Evolutionary conservation across 1,140 invertebrate species (phyloP), one percentile per base, ranked within the genome.

Genomic region (Megalonaias nervosa): DNA sequence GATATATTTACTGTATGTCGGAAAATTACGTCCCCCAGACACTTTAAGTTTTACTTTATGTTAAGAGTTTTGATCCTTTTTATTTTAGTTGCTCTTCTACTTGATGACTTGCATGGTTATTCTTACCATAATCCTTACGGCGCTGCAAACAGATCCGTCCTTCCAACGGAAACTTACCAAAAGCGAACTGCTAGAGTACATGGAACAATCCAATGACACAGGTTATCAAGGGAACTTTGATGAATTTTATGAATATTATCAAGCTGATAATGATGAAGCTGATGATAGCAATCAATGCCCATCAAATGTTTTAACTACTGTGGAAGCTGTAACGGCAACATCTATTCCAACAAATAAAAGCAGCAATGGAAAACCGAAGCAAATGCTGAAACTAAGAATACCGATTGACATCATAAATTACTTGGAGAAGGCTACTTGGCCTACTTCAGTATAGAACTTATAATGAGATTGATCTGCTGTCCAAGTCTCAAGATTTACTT

Each of bases 401-500:
- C 71, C 79, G 17, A 65, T 81, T 21, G 57, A 77, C 26, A 58
- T 21, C 16, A 16, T 82, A 19, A 59, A 19, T 16, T 72, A 77
- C 17, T 75, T 89, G 12, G 86, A 87, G 75, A 87, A 84, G 17
- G 76, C 85, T 62, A 90, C 90, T 89, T 92, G 67, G 80, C 88
- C 14, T 93, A 87, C 84, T 89, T 91, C 74, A 77, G 83, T 23
- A 65, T 87, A 26, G 90, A 91, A 67, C 82, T 89, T 15, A 56
- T 88, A 0, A 60, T 90, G 48, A 74, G 90, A 16, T 77, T 89
- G 55, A 13, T 81, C 19, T 85, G 83, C 19, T 87, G 82, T 74
- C 92, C 92, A 59, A 83, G 81, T 26, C 89, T 91, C 73, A 56
- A 76, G 13, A 70, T 66, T 13, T 92, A 92, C 80, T 81, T 88